Base-by-base conservation (phyloP, 2,113 vertebrate species). In the Etia nguti region DNA sequence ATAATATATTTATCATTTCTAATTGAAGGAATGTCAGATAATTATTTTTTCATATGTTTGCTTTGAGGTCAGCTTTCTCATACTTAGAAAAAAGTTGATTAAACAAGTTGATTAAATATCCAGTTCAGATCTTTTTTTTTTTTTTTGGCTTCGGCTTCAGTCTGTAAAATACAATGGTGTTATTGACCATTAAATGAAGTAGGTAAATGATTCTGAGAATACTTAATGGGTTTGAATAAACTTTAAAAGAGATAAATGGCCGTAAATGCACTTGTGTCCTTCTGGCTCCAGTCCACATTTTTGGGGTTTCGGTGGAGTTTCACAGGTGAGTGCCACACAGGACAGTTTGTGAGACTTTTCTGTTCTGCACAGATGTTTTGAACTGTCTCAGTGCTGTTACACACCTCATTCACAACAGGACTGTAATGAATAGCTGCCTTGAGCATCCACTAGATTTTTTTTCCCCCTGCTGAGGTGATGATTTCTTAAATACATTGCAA, bases 231-330 rank as follows among this genome's bases (percentile, higher is more conserved):
- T 84, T 38, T 56, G 50, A 65, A 52, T 55, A 65, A 60, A 6
- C 65, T 11, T 18, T 34, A 31, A 52, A 22, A 82, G 2, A 57
- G 24, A 29, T 83, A 26, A 80, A 31, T 82, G 29, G 20, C 77
- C 46, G 70, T 85, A 86, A 91, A 89, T 88, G 65, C 89, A 90
- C 88, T 85, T 90, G 85, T 82, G 90, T 83, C 46, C 87, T 29
- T 86, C 73, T 90, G 91, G 86, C 79, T 88, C 29, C 57, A 9
- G 20, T 75, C 82, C 68, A 87, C 86, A 85, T 91, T 88, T 93
- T 88, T 83, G 86, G 86, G 86, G 83, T 54, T 88, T 87, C 31
- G 34, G 87, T 90, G 93, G 90, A 91, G 93, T 95, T 94, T 94
- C 89, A 90, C 93, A 94, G 87, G 89, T 91, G 91, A 86, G 82